A percentile compares a stretch with the other conserved stretches of the same genome.
phyloP scores from a whole-genome alignment of 2,888 invertebrate genomes.

The Lepidochitona cinerea region DNA sequence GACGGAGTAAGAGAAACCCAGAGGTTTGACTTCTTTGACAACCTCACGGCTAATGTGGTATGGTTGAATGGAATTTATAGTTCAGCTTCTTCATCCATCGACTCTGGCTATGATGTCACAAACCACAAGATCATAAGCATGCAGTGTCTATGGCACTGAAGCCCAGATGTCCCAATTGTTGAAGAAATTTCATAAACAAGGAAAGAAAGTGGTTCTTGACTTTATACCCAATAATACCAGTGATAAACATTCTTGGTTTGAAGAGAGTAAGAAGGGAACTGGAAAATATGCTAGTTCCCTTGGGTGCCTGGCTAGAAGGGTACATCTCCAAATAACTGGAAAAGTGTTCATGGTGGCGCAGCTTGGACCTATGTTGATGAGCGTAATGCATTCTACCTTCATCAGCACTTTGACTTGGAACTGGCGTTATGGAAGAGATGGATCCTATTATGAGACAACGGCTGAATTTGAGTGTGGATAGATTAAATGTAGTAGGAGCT shows the following conservation, averaged over 20 bases:
- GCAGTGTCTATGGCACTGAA: constrained; percentile 82
- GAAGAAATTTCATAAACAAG: constrained; percentile 68
- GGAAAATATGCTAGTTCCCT: constrained; percentile 78
- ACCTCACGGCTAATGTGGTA: constrained; percentile 78
- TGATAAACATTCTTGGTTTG: constrained; percentile 81
- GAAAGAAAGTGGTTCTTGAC: constrained; percentile 85
- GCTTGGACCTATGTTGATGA: constrained; percentile 55
- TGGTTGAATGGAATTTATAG: constrained; percentile 87
- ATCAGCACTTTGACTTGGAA: constrained; percentile 49
- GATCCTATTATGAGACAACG: constrained; percentile 77
- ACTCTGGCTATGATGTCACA: constrained; percentile 87
- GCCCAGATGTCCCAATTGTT: constrained; percentile 76
- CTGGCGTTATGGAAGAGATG: constrained; percentile 55
- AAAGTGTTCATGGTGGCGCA: constrained; percentile 44
- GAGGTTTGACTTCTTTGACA: constrained; percentile 48
- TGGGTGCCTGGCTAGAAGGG: constrained; percentile 74
- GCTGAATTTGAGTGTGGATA: constrained; percentile 83
- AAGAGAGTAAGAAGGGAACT: constrained; percentile 59
- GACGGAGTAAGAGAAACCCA: constrained; percentile 80
- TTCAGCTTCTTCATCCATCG: constrained; percentile 69
- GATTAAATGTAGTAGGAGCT: constrained; percentile 87
- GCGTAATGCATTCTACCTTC: constrained; percentile 59
- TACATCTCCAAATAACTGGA: constrained; percentile 58
- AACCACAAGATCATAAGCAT: constrained; percentile 83
- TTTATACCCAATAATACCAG: constrained; percentile 77